phyloP scores from a whole-genome alignment of 2,113 vertebrate genomes.

The Hippocampus zosterae region DNA sequence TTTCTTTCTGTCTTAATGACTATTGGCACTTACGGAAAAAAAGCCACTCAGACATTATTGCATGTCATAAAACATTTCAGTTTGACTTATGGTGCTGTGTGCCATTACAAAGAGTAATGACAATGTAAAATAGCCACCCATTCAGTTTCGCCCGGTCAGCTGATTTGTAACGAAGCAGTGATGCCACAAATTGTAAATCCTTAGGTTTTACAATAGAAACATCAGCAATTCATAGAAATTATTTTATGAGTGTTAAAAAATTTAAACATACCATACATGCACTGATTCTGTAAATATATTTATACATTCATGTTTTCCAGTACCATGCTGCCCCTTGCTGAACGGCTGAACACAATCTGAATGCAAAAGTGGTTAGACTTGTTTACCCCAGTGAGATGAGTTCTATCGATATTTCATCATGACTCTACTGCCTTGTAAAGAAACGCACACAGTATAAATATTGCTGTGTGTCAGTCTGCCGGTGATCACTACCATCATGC shows the following conservation, averaged over 20 bases:
- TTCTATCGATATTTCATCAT: neutral
- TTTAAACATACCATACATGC: neutral
- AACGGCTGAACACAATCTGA: conserved; percentile 1
- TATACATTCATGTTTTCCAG: neutral
- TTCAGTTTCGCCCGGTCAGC: conserved; percentile 25
- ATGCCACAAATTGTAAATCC: conserved; percentile 26
- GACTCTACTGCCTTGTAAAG: neutral
- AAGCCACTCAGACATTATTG: conserved; percentile 32
- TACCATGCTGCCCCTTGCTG: neutral
- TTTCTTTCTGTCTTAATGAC: conserved; percentile 28
- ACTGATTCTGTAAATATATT: neutral
- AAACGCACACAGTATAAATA: conserved; percentile 9
- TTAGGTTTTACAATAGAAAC: neutral
- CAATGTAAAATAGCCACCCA: conserved; percentile 41
- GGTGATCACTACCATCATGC: conserved; percentile 4
- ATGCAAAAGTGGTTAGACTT: neutral
- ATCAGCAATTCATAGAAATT: neutral
- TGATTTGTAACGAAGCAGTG: conserved; percentile 45
- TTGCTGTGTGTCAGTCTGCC: conserved; percentile 6
- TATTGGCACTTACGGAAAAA: conserved; percentile 41
- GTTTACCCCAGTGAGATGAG: conserved; percentile 16
- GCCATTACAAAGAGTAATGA: conserved; percentile 54
- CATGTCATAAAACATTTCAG: conserved; percentile 13
- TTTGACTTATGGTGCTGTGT: conserved; percentile 41
- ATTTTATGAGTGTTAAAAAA: neutral